Conservation (phyloP, 2,888 invertebrate genomes). For the Chydorus sphaericus region DNA sequence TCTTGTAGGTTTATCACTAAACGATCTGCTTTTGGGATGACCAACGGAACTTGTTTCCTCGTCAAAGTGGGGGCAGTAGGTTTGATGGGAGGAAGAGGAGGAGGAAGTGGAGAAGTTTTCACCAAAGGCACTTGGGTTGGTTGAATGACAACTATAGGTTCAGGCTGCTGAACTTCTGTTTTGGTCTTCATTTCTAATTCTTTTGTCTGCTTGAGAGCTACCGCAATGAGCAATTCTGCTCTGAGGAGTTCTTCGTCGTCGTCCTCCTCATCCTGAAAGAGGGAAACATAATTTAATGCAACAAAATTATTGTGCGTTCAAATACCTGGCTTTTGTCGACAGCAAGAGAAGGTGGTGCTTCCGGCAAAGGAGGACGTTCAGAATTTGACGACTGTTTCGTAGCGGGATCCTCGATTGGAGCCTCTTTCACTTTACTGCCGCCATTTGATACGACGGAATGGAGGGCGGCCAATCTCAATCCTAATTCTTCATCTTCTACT, state of each 20-base stretch:
- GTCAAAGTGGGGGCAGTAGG: background rate
- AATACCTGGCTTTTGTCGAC: no score
- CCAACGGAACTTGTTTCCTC: background rate
- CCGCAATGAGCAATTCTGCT: constrained; percentile 1
- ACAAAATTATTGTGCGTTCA: no score
- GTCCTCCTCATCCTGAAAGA: background rate
- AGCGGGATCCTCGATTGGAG: no score
- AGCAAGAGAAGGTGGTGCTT: no score
- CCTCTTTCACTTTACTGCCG: no score
- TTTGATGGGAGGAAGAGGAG: no score
- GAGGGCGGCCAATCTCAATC: background rate
- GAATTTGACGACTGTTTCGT: no score
- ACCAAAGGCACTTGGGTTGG: background rate
- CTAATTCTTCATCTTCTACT: background rate
- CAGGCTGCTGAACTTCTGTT: background rate
- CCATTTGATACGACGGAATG: background rate
- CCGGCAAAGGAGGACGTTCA: no score
- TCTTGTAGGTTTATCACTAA: constrained; percentile 3
- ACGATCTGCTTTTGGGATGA: constrained; percentile 5
- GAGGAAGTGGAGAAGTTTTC: background rate
- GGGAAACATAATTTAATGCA: no score
- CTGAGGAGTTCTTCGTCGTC: constrained; percentile 8
- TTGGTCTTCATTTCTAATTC: background rate
- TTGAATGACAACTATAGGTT: background rate
- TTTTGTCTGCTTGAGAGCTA: constrained; percentile 4